Evolutionary conservation across 2,888 invertebrate species (phyloP), one percentile per base, ranked within the genome.

Genomic region (Epiblema foenella): DNA sequence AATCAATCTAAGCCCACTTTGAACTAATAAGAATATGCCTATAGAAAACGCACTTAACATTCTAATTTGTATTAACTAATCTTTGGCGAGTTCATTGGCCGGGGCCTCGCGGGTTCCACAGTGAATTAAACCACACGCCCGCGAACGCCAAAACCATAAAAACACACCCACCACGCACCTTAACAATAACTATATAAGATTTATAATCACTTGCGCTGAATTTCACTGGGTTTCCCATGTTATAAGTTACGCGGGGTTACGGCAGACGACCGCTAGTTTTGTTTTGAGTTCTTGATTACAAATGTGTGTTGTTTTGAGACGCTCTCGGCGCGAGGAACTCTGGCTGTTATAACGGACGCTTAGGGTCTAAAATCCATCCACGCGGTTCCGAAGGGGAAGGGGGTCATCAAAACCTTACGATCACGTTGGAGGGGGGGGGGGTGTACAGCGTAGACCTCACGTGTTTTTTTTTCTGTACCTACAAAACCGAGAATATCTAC

Each of bases 21-120:
- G n/a, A n/a, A n/a, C n/a, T n/a, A n/a, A n/a, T n/a, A n/a, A n/a
- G n/a, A n/a, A n/a, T n/a, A n/a, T n/a, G 33, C 8, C 20, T 20
- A 10, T 20, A 39, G 39, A 59, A 39, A 39, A 39, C 11, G 4
- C n/a, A 17, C 37, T 59, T 8, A 64, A 39, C 24, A 11, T 52
- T 49, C 59, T 52, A 46, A 20, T 69, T 68, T 74, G 49, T 68
- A 52, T 59, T 65, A 62, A 51, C 69, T 85, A 83, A 73, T 87
- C 83, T 87, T 76, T 87, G 88, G 18, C 75, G 73, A 73, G 87
- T 83, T 87, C 85, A 83, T 75, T 77, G 86, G 70, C 84, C 85
- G 88, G 88, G 89, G 88, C 89, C 77, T 82, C 73, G 77, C 79
- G 79, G 83, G 83, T 79, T 81, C 78, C 79, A 79, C 39, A 42